Evolutionary conservation across 2,797 vertebrate species (phyloP).

Genomic region (Enteromius treurensis): DNA sequence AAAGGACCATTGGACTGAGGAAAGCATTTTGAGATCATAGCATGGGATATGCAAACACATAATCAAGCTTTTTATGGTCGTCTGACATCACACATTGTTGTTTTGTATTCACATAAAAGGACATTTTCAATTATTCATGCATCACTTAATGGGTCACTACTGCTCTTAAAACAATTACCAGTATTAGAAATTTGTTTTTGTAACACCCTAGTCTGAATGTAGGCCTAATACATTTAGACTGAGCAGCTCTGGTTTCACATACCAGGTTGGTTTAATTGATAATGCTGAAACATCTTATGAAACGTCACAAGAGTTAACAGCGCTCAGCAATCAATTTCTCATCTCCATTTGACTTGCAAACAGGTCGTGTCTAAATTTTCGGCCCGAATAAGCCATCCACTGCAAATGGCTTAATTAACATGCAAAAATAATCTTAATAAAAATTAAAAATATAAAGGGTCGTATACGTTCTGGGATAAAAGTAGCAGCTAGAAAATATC

Average conservation of each 20-base stretch:
- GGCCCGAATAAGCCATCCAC: neutral
- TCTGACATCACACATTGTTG: neutral
- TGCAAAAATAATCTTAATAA: neutral
- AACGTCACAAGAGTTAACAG: neutral
- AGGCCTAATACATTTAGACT: neutral
- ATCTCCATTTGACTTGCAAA: neutral
- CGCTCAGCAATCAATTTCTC: neutral
- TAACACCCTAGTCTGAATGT: neutral
- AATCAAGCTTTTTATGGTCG: slow-evolving; percentile 4
- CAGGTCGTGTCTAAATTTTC: neutral
- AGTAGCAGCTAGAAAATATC: neutral
- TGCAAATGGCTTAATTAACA: neutral
- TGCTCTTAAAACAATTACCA: neutral
- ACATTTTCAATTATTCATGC: neutral
- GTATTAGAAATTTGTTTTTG: neutral
- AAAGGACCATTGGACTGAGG: slow-evolving; percentile 3
- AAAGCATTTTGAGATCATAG: neutral
- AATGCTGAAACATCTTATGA: neutral
- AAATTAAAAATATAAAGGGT: neutral
- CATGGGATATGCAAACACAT: neutral
- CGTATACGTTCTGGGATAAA: neutral
- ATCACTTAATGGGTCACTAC: neutral
- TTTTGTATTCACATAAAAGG: neutral
- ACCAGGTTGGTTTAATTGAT: neutral
- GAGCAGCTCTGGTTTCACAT: neutral